Base-by-base conservation (phyloP, 1,140 invertebrate genomes). In the Pogonus chalceus region DNA sequence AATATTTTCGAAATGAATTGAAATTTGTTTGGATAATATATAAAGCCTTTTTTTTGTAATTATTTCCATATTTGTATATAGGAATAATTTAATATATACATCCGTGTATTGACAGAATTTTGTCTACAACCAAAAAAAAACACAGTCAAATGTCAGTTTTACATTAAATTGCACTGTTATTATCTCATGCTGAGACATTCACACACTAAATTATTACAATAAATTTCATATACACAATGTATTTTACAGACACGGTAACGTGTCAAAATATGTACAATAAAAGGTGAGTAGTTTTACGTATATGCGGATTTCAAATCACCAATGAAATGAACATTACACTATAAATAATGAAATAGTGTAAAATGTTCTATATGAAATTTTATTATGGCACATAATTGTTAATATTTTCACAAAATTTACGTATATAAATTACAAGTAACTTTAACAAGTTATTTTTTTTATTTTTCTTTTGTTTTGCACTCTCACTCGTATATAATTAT, bases 371-470 rank as follows among this genome's bases (percentile, higher is more conserved):
- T 18, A 16, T 43, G 37, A 43, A 43, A 4, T 43, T 7, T 43
- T 31, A 31, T 43, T 43, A 43, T 43, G 37, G 37, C 37, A 43
- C 37, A 18, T 18, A 43, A 43, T 43, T 10, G 18, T 31, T 43
- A 43, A 12, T 43, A 43, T 12, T 43, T 18, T 43, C 37, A 43
- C 37, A 43, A 43, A 43, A 10, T 43, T 43, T 43, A 43, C 37
- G 37, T 43, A 43, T 43, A 43, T 43, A 43, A 12, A 18, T 43
- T 43, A 7, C 26, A 31, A 31, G 4, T 31, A 31, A 31, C 26
- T 14, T 31, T 31, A 31, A 31, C 26, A 31, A 31, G 26, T 31
- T 31, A 31, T 7, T 31, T 4, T 31, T 31, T 31, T 31, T 31
- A n/a, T n/a, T n/a, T n/a, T n/a, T n/a, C n/a, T n/a, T n/a, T n/a